Evolutionary conservation across 2,113 vertebrate genomes (phyloP).

Genomic region (Stigmatopora nigra): DNA sequence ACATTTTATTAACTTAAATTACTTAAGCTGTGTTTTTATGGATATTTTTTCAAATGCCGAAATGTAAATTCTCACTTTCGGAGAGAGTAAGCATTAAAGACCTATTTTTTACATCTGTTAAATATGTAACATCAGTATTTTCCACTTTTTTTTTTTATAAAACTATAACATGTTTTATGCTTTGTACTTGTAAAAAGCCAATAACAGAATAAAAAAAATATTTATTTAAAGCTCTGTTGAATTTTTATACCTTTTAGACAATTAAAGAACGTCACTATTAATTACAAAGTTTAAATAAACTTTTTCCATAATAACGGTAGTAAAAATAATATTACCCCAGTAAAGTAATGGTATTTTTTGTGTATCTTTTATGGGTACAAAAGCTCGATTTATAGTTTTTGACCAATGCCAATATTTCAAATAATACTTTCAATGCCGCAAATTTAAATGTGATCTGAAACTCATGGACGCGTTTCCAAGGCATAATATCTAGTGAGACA

Average conservation of each 20-base stretch:
- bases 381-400: too few relatives aligned
- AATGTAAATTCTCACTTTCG: constrained; percentile 94
- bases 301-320: too few relatives aligned
- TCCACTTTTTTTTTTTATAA: constrained; percentile 89
- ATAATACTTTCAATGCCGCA: not conserved
- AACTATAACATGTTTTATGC: constrained; percentile 99
- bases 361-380: too few relatives aligned
- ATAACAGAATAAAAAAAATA: constrained; percentile 99
- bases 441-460: not conserved
- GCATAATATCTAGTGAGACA: not conserved
- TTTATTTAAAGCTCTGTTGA: constrained; percentile 87
- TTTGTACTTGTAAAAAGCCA: constrained; percentile 99
- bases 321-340: too few relatives aligned
- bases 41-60: constrained; percentile 92
- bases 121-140: constrained; percentile 99
- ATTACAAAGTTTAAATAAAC: not conserved
- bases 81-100: constrained; percentile 93
- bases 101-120: constrained; percentile 99
- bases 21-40: constrained; percentile 93
- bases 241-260: not conserved
- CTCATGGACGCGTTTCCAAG: not conserved
- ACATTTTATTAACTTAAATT: constrained; percentile 89
- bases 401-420: not conserved
- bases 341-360: too few relatives aligned
- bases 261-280: not conserved